Evolutionary conservation across 2,888 invertebrate species (phyloP).

Genomic region (Cylloceria caligata): DNA sequence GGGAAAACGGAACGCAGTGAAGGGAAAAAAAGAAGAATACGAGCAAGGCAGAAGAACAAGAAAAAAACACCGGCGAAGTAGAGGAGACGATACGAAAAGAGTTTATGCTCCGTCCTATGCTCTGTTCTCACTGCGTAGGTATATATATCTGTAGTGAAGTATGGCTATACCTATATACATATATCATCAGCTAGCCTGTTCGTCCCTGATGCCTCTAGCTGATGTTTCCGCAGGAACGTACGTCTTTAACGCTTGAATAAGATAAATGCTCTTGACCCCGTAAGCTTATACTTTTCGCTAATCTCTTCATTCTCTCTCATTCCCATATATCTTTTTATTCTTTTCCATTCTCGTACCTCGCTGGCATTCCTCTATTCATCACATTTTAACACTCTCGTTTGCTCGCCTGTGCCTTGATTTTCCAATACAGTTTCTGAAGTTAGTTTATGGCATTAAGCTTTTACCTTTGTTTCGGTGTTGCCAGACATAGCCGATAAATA

Average conservation of each 20-base stretch:
- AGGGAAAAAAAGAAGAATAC: conserved; percentile 37
- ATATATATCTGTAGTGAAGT: conserved; percentile 11
- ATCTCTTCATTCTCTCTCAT: neutral
- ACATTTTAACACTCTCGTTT: conserved; percentile 1
- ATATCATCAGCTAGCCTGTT: neutral
- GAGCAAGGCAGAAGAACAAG: conserved; percentile 16
- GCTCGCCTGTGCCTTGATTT: conserved; percentile 7
- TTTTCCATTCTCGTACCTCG: conserved; percentile 10
- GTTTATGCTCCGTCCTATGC: conserved; percentile 52
- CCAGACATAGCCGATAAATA: conserved; percentile 7
- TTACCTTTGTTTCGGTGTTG: neutral
- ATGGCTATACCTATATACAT: conserved; percentile 6
- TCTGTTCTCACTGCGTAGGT: conserved; percentile 36
- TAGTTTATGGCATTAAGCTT: neutral
- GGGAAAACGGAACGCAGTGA: conserved; percentile 41
- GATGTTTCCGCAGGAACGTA: conserved; percentile 17
- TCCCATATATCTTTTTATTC: conserved; percentile 16
- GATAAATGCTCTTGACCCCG: conserved; percentile 69
- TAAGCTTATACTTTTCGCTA: conserved; percentile 25
- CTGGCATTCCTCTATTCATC: neutral
- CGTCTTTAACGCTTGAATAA: conserved; percentile 69
- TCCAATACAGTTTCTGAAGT: conserved; percentile 18
- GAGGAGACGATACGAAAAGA: conserved; percentile 44
- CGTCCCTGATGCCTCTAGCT: conserved; percentile 22
- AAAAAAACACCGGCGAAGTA: conserved; percentile 30